Evolutionary conservation across 2,113 vertebrate genomes (phyloP).

Genomic region (Chamaetylas fuelleborni): DNA sequence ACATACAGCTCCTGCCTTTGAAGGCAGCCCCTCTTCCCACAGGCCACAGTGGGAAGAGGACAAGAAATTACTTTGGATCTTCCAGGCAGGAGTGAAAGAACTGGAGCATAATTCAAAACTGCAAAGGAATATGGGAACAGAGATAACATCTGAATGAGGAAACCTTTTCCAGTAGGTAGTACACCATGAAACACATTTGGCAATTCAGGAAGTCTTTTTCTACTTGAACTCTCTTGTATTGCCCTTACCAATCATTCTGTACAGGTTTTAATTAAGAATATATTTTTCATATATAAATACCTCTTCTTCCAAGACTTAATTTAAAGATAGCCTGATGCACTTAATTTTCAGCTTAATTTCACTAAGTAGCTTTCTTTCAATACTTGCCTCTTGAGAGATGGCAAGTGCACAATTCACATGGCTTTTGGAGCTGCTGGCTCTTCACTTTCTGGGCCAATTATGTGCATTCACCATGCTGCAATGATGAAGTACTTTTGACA

Average conservation of each 20-base stretch:
- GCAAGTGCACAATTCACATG: slow-evolving; percentile 70
- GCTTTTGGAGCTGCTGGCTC: slow-evolving; percentile 32
- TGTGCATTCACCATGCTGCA: background rate
- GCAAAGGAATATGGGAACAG: background rate
- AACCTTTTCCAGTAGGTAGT: background rate
- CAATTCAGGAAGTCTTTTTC: background rate
- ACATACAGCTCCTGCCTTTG: background rate
- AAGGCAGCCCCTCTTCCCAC: background rate
- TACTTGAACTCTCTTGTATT: background rate
- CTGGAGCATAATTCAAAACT: background rate
- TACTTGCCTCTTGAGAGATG: slow-evolving; percentile 79
- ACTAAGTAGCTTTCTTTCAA: slow-evolving; percentile 55
- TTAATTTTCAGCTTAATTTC: background rate
- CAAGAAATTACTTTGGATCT: background rate
- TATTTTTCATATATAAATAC: background rate
- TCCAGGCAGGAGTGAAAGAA: accelerated
- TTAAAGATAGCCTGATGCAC: background rate
- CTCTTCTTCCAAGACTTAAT: background rate
- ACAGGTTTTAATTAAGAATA: background rate
- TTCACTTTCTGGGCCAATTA: background rate
- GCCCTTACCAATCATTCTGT: background rate
- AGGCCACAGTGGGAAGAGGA: background rate
- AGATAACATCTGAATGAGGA: background rate
- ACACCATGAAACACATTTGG: background rate
- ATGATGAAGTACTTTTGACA: slow-evolving; percentile 73